phyloP scores from a whole-genome alignment of 2,113 vertebrate species.

The Pardalotus punctatus region DNA sequence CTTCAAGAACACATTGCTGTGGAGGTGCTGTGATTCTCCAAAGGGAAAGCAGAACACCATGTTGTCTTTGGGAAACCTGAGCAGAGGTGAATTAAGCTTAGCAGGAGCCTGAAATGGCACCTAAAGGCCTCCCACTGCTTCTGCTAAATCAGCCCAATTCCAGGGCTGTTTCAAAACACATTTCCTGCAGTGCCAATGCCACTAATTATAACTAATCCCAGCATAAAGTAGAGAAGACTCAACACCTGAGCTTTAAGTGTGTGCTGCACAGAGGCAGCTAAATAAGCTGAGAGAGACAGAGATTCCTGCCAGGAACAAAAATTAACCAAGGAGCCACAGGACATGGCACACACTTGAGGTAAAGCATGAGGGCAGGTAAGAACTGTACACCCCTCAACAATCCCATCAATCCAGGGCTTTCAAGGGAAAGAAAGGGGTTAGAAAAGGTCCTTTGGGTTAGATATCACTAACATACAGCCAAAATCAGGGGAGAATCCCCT shows the following conservation, averaged over 20 bases:
- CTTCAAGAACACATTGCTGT: background rate
- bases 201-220: background rate
- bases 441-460: background rate
- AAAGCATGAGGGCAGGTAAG: background rate
- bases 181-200: background rate
- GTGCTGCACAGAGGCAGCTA: background rate
- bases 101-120: background rate
- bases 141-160: background rate
- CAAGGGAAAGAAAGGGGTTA: background rate
- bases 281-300: background rate
- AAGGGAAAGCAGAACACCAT: background rate
- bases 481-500: background rate
- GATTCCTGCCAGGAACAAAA: background rate
- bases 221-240: background rate
- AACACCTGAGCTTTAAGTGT: background rate
- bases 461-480: accelerated
- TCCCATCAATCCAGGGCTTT: background rate
- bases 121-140: background rate
- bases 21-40: background rate
- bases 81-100: background rate
- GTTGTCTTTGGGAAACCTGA: background rate
- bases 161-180: background rate
- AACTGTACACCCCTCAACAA: background rate
- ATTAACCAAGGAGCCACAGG: background rate
- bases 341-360: accelerated